A percentile compares a stretch with the other conserved stretches of the same genome.
Evolutionary conservation across 2,888 invertebrate genomes (phyloP).

Genomic region (Drosophila lacicola): DNA sequence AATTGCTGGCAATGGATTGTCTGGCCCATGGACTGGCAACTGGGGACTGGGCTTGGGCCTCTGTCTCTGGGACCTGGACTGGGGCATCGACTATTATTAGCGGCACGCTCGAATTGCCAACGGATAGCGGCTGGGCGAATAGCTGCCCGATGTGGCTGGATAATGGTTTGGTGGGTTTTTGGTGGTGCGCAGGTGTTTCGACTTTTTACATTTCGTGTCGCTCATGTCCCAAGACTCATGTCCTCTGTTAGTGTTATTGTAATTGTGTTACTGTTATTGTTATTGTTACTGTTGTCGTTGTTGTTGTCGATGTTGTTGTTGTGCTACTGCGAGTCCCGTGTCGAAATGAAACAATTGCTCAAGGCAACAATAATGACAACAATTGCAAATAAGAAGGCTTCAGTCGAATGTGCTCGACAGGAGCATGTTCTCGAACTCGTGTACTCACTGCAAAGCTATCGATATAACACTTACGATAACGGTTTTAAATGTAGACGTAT

Average conservation of each 20-base stretch:
- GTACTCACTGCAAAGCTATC: no score
- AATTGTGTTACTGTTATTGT: constrained; percentile 28
- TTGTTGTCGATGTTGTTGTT: constrained; percentile 9
- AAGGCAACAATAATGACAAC: constrained; percentile 5
- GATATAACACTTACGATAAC: no score
- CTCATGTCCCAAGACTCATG: constrained; percentile 49
- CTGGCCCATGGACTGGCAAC: constrained; percentile 21
- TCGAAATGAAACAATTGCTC: constrained; percentile 20
- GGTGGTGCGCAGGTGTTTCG: constrained; percentile 60
- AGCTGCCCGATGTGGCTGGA: not conserved
- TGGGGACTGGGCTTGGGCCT: constrained; percentile 11
- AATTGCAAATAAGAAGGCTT: constrained; percentile 6
- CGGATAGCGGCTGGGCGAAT: constrained; percentile 12
- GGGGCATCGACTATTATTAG: constrained; percentile 67
- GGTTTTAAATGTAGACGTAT: no score
- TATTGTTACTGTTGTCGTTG: constrained; percentile 9
- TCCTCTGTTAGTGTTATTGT: constrained; percentile 38
- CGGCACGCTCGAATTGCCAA: constrained; percentile 73
- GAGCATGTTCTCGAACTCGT: no score
- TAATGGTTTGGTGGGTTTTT: not conserved
- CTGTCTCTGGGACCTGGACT: constrained; percentile 7
- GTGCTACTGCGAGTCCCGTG: constrained; percentile 9
- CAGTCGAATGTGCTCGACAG: no score
- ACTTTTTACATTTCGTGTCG: constrained; percentile 66
- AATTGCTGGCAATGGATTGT: constrained; percentile 40